Base-by-base conservation (phyloP, 2,888 invertebrate species). In the Agelastica alni region DNA sequence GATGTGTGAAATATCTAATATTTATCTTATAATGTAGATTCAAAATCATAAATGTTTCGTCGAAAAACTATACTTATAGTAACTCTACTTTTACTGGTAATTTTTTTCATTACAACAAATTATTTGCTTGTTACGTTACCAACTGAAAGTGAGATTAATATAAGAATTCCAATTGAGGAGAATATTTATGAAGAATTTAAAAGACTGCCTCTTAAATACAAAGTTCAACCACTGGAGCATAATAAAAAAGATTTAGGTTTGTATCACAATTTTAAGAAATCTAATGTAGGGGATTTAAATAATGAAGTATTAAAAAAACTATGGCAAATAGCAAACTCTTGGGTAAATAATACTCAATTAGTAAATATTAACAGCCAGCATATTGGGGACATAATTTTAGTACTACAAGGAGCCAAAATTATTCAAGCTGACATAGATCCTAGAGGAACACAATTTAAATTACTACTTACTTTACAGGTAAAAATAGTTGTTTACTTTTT, bases 381-480 rank as follows among this genome's bases (percentile, higher is more conserved):
- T 57, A 66, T 88, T 60, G 88, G 89, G 4, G 83, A 84, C 66
- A 79, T 89, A 59, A 72, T 90, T 44, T 79, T 83, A 53, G 85
- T 86, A 9, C 77, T 92, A 65, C 83, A 85, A 60, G 80, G 80
- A 63, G 81, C 86, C 58, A 84, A 82, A 69, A 86, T 93, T 69
- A 79, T 82, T 9, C 79, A 83, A 56, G 93, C 90, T 5, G 91
- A 90, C 73, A 87, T 92, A 76, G 88, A 91, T 58, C 82, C 83
- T 16, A 84, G 87, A 71, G 96, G 96, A 52, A 95, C 96, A 22
- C 96, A 97, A 75, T 79, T 97, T 43, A 97, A 97, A 78, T 77
- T 96, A 46, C 78, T 91, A 64, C 75, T 96, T 32, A 82, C 86
- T 9, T 78, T 96, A 61, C 83, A 88, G 75, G 89, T 88, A 69